Percentiles rank a stretch among this genome's conserved stretches.
These are phyloP conservation scores for Mirounga angustirostris DNA, from an alignment of 2,113 vertebrate genomes.

Conservation along the genomic window DNA sequence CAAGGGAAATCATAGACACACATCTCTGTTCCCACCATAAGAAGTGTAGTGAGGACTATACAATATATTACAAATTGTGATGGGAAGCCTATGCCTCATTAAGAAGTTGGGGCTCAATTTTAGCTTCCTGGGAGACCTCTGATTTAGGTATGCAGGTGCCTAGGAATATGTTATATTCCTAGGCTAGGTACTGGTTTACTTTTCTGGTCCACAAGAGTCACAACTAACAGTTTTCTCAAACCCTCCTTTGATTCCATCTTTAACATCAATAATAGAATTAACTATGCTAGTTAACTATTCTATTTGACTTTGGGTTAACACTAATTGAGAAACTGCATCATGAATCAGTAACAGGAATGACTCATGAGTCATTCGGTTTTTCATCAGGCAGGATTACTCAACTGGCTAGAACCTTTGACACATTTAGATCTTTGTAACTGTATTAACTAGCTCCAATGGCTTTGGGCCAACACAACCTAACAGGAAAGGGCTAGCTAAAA, in stretches of 20 bases:
- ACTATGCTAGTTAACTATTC: neutral
- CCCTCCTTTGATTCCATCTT: neutral
- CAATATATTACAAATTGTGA: neutral
- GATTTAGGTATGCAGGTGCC: neutral
- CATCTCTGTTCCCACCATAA: neutral
- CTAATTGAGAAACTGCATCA: slow-evolving; percentile 23
- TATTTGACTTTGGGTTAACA: neutral
- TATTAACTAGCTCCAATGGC: neutral
- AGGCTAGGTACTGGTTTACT: neutral
- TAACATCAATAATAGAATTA: neutral
- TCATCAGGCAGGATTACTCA: neutral
- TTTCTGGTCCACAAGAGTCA: neutral
- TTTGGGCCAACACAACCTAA: neutral
- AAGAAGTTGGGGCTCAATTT: neutral
- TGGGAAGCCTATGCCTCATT: neutral
- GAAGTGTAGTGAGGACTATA: neutral
- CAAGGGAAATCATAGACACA: neutral
- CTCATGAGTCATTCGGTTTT: neutral
- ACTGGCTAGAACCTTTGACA: neutral
- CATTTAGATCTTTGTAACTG: neutral
- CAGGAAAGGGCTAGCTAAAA: neutral
- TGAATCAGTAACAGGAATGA: neutral
- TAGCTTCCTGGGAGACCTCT: neutral
- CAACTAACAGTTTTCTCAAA: neutral
- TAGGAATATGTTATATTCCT: neutral